Base-by-base conservation (phyloP, 2,797 vertebrate genomes). In the Amniataba percoides region DNA sequence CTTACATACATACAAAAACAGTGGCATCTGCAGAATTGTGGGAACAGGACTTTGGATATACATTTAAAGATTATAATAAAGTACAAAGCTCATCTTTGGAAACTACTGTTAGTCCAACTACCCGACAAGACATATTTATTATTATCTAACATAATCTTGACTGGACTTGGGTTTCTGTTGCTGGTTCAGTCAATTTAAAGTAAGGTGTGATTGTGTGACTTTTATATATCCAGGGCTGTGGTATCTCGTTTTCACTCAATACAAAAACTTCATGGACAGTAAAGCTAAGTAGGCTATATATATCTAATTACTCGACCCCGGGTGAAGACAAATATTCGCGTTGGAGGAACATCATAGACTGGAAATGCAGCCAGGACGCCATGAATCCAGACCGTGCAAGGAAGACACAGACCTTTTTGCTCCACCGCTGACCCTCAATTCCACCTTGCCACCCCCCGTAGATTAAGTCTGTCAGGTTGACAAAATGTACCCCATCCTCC, bases 361-460 rank as follows among this genome's bases (percentile, higher is more conserved):
- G 56, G 16, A 63, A 51, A 60, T 27, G 42, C 68, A 64, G 68
- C 74, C 78, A 58, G 76, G 72, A 76, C 74, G 68, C 71, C 61
- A 46, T 60, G 43, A 77, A 49, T 40, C 31, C 16, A 87, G 65
- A 83, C 80, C 71, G 70, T 73, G 78, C 40, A 56, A 62, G 77
- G 64, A 63, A 80, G 70, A 74, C 42, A 19, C 55, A 49, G 76
- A 42, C 58, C 71, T 65, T 23, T 53, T 23, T 52, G 52, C 72
- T 64, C 46, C 52, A 34, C 59, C 56, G 49, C 71, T 82, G 80
- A 67, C 64, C 52, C 82, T 12, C 15, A 55, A 39, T 77, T 68
- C 36, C 72, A 74, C 71, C 60, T 36, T 46, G 12, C 12, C 48
- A 31, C 56, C 49, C 57, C 34, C 68, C 31, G 23, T 66, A 77